phyloP scores from a whole-genome alignment of 2,113 vertebrate species.

The Colinus virginianus region DNA sequence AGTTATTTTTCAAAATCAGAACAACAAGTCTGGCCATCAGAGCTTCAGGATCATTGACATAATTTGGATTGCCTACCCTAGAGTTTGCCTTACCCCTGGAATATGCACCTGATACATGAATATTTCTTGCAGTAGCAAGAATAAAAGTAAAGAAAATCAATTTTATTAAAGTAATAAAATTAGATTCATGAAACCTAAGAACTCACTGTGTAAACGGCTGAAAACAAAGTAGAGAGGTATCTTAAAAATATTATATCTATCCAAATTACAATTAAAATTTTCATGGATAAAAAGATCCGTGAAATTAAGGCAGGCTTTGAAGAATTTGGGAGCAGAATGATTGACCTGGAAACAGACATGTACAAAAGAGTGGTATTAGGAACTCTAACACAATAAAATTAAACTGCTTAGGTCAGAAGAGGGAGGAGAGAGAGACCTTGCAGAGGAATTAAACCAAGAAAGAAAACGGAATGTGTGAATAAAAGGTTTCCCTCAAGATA shows the following conservation, averaged over 20 bases:
- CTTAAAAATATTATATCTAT: background rate
- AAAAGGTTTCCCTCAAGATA: background rate
- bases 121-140: background rate
- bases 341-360: background rate
- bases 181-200: background rate
- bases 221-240: background rate
- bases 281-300: background rate
- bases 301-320: background rate
- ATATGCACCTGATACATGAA: background rate
- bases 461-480: background rate
- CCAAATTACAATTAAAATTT: background rate
- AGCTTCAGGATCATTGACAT: background rate
- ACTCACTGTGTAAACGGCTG: background rate
- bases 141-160: background rate
- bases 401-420: background rate
- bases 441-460: background rate
- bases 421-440: background rate
- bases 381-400: background rate
- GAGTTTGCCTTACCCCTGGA: background rate
- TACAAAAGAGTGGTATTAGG: background rate
- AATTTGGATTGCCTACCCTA: background rate
- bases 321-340: background rate
- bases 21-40: background rate
- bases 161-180: background rate
- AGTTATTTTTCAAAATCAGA: background rate